Percentiles rank a stretch among this genome's conserved stretches.
Conservation (phyloP, 35 echinoderm and acorn worm genomes). For the Ptychodera flava region DNA sequence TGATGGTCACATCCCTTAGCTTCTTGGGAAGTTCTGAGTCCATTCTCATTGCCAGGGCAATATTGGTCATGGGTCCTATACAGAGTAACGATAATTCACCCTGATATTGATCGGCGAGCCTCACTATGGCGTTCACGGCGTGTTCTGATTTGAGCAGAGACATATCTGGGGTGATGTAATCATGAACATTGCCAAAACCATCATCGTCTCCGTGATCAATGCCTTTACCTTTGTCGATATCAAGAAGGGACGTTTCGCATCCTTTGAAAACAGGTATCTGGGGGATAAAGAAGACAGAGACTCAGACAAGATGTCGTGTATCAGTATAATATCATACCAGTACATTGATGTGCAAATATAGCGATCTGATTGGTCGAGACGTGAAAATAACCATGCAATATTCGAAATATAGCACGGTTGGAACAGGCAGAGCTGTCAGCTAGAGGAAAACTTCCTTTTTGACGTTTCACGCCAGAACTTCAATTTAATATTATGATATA, state of each 20-base stretch:
- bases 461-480: too few species aligned
- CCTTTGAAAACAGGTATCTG: slow-evolving; percentile 82
- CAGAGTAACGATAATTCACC: background rate
- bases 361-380: too few species aligned
- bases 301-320: too few species aligned
- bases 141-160: background rate
- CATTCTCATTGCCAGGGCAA: background rate
- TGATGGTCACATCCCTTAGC: background rate
- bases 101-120: background rate
- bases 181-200: background rate
- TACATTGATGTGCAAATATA: too few species aligned
- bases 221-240: background rate
- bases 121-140: background rate
- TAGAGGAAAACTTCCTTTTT: too few species aligned
- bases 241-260: slow-evolving; percentile 22
- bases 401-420: too few species aligned
- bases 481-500: too few species aligned
- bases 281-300: too few species aligned
- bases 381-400: too few species aligned
- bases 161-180: background rate
- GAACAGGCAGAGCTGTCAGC: too few species aligned
- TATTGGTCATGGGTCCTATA: background rate
- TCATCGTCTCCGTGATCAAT: background rate
- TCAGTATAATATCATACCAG: too few species aligned
- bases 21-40: background rate